Percentiles rank a stretch among this genome's conserved stretches.
Conservation (phyloP, 1,140 invertebrate genomes). For the Leguminivora glycinivorella region DNA sequence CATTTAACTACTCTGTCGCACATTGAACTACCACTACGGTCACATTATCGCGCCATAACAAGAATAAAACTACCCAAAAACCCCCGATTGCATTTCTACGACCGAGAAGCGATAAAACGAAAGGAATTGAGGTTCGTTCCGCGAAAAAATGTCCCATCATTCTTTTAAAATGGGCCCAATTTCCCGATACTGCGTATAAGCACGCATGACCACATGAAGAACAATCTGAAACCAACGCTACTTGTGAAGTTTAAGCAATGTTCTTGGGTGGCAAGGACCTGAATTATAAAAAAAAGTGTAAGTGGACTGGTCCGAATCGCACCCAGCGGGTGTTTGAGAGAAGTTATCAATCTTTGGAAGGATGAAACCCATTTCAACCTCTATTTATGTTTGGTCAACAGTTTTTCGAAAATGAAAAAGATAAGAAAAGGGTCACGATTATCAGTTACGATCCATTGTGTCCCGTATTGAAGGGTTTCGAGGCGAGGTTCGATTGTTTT, state of each 20-base stretch:
- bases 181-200: constrained; percentile 57
- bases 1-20: neutral
- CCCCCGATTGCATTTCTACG: constrained; percentile 19
- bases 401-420: constrained; percentile 65
- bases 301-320: constrained; percentile 62
- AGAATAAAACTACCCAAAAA: constrained; percentile 9
- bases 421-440: constrained; percentile 43
- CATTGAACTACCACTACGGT: constrained; percentile 4
- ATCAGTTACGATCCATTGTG: constrained; percentile 24
- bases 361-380: constrained; percentile 66
- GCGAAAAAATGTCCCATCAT: constrained; percentile 59
- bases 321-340: constrained; percentile 61
- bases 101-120: constrained; percentile 33
- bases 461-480: neutral
- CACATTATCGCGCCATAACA: constrained; percentile 8
- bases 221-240: constrained; percentile 35
- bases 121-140: constrained; percentile 47
- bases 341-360: constrained; percentile 69
- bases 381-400: constrained; percentile 70
- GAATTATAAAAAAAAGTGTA: constrained; percentile 60
- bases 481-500: constrained; percentile 4
- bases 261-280: constrained; percentile 30
- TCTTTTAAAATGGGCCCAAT: constrained; percentile 65
- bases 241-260: constrained; percentile 28
- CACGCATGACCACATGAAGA: constrained; percentile 51